Percentiles rank a stretch among this genome's conserved stretches.
phyloP scores from a whole-genome alignment of 1,140 invertebrate species.

The Drosophila athabasca region DNA sequence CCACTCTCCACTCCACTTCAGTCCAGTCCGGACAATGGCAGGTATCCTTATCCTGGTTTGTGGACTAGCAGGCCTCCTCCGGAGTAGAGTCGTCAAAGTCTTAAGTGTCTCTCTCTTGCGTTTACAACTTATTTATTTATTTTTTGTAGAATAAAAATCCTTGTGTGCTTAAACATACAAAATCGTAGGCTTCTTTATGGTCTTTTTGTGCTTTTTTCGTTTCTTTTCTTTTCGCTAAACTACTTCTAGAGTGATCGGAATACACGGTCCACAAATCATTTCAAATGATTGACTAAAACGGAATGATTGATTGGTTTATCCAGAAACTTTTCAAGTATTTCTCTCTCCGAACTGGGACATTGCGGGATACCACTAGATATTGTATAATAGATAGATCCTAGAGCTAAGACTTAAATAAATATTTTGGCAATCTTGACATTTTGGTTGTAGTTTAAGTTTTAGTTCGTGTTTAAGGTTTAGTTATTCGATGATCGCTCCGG shows the following conservation, averaged over 20 bases:
- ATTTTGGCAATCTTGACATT: conserved; percentile 61
- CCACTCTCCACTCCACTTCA: neutral
- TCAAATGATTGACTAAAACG: conserved; percentile 59
- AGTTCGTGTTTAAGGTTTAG: conserved; percentile 32
- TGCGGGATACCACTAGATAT: conserved; percentile 1
- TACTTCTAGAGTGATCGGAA: conserved; percentile 37
- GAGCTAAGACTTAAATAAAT: conserved; percentile 46
- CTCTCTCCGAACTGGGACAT: conserved; percentile 47
- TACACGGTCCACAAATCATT: conserved; percentile 57
- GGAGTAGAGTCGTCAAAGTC: conserved; percentile 71
- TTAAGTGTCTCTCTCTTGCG: conserved; percentile 30
- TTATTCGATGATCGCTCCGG: conserved; percentile 82
- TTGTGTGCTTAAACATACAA: conserved; percentile 61
- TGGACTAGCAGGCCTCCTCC: neutral
- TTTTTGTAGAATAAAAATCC: conserved; percentile 48
- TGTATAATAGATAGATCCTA: conserved; percentile 29
- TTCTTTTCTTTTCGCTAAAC: conserved; percentile 34
- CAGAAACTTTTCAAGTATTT: conserved; percentile 10
- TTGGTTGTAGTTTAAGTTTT: conserved; percentile 46
- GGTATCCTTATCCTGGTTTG: too few species aligned
- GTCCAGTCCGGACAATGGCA: neutral
- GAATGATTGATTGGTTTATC: conserved; percentile 26
- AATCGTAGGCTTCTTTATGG: conserved; percentile 67
- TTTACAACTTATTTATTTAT: conserved; percentile 78
- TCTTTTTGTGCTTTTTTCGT: conserved; percentile 13